Evolutionary conservation across 2,888 invertebrate species (phyloP).

Genomic region (Drosophila histrio): DNA sequence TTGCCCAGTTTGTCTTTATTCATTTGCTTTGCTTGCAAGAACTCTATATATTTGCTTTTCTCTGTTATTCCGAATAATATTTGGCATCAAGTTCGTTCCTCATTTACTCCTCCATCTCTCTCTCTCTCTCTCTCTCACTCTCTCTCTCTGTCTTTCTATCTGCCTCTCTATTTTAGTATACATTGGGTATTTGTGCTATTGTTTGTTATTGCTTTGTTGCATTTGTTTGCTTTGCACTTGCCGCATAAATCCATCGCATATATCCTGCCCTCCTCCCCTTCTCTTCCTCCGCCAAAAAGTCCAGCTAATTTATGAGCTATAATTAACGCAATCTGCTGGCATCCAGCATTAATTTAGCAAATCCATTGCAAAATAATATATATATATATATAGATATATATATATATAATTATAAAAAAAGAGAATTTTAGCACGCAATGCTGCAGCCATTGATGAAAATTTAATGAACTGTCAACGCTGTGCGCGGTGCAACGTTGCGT

Average conservation of each 20-base stretch:
- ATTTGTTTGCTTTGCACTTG: slow-evolving; percentile 37
- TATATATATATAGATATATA: not conserved
- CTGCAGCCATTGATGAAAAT: slow-evolving; percentile 56
- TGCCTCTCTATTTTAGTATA: not conserved
- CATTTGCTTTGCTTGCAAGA: not conserved
- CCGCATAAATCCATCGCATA: slow-evolving; percentile 24
- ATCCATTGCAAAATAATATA: slow-evolving; percentile 40
- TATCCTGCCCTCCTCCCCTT: not conserved
- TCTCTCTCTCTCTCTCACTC: not conserved
- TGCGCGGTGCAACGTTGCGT: slow-evolving; percentile 58
- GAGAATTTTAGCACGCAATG: slow-evolving; percentile 31
- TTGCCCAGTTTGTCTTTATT: slow-evolving; percentile 1
- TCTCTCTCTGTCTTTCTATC: not conserved
- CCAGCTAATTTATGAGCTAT: slow-evolving; percentile 57
- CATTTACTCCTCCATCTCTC: not conserved
- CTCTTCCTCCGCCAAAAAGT: not conserved
- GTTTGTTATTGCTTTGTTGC: slow-evolving; percentile 29
- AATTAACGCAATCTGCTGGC: slow-evolving; percentile 62
- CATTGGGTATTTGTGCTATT: slow-evolving; percentile 11
- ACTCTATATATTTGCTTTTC: slow-evolving; percentile 6
- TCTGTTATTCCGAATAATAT: slow-evolving; percentile 27
- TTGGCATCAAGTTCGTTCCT: slow-evolving; percentile 1
- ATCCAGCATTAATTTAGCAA: slow-evolving; percentile 59
- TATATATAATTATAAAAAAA: not conserved
- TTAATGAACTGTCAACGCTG: slow-evolving; percentile 72